These are phyloP conservation scores for Nomada ferruginata DNA, from an alignment of 2,888 invertebrate species.

Conservation along the genomic window DNA sequence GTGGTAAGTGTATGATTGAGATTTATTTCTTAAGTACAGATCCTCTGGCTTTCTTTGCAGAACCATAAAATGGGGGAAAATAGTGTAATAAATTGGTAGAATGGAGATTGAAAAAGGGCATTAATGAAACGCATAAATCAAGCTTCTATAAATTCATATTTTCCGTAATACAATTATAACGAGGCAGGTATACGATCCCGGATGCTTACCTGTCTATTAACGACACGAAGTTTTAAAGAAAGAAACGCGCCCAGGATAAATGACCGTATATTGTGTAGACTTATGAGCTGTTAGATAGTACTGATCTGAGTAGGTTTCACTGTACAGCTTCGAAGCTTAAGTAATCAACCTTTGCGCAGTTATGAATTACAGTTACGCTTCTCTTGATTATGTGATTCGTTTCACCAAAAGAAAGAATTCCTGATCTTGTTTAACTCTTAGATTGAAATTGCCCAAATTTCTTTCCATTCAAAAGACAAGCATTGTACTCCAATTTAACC, in stretches of 20 bases:
- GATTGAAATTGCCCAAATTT: no score
- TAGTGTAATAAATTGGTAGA: neutral
- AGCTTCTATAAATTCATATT: neutral
- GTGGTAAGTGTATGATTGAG: neutral
- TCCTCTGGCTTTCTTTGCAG: neutral
- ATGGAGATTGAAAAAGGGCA: no score
- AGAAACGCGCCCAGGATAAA: neutral
- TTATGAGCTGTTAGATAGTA: conserved; percentile 6
- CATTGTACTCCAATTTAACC: no score
- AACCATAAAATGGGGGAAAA: neutral
- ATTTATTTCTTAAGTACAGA: neutral
- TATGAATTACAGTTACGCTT: no score
- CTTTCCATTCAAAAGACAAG: no score
- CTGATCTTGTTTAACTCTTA: no score
- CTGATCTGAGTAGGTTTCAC: neutral
- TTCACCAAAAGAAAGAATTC: no score
- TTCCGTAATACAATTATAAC: conserved; percentile 4
- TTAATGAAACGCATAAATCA: conserved; percentile 1
- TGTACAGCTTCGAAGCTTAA: no score
- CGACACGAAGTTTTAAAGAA: neutral
- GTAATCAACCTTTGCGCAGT: no score
- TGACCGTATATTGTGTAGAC: neutral
- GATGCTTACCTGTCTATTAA: neutral
- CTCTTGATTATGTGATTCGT: no score
- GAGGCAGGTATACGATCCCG: neutral